Evolutionary conservation across 1,140 invertebrate species (phyloP).

Genomic region (Pentalonia nigronervosa): DNA sequence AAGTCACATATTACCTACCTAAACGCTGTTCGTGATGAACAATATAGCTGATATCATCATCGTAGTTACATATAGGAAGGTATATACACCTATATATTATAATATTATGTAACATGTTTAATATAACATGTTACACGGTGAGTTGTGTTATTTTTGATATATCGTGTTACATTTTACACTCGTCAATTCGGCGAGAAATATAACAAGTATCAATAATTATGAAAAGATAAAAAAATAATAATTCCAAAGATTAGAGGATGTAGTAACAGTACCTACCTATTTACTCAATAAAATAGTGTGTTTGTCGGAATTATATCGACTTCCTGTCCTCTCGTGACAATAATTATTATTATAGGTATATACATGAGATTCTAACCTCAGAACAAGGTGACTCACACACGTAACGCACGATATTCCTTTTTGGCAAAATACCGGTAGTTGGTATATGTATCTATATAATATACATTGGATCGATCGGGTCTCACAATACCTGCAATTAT

Average conservation of each 20-base stretch:
- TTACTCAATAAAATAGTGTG: neutral
- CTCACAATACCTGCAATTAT: slow-evolving; percentile 17
- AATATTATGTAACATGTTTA: neutral
- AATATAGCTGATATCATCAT: neutral
- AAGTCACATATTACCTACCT: neutral
- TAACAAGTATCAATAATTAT: neutral
- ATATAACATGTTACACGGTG: neutral
- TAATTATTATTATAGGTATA: neutral
- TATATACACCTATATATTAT: neutral
- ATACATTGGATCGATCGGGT: neutral
- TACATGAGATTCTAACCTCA: neutral
- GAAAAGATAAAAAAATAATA: neutral
- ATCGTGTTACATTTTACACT: neutral
- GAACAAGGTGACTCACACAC: slow-evolving; percentile 1
- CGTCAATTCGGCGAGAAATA: neutral
- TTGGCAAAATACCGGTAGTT: neutral
- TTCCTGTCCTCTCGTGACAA: slow-evolving; percentile 42
- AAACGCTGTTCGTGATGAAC: neutral
- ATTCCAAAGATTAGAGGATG: neutral
- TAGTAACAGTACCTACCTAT: neutral
- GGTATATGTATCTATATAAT: neutral
- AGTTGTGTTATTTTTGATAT: neutral
- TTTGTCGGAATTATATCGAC: neutral
- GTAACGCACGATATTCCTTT: neutral
- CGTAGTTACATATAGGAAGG: neutral